phyloP scores from a whole-genome alignment of 2,888 invertebrate genomes.

The Harpagoxenus sublaevis region DNA sequence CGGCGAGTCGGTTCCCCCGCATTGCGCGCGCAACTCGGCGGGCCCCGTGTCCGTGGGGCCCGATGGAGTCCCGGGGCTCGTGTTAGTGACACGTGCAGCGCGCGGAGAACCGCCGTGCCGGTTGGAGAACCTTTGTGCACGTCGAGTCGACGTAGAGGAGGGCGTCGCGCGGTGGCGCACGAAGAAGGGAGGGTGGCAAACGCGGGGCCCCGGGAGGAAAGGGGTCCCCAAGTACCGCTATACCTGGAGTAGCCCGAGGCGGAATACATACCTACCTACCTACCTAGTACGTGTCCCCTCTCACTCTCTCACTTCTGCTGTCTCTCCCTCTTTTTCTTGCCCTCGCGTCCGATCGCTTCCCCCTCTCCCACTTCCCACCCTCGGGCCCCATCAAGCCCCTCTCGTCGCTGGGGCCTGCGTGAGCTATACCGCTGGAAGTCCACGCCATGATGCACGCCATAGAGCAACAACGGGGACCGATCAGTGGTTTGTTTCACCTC shows the following conservation, averaged over 20 bases:
- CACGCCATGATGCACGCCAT: slow-evolving; percentile 79
- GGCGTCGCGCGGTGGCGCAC: slow-evolving; percentile 33
- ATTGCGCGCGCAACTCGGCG: background rate
- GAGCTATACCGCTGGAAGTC: slow-evolving; percentile 73
- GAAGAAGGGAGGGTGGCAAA: slow-evolving; percentile 50
- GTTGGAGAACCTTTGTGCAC: slow-evolving; percentile 51
- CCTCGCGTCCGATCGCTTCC: slow-evolving; percentile 49
- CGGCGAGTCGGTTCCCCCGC: slow-evolving; percentile 33
- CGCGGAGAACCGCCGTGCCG: slow-evolving; percentile 44
- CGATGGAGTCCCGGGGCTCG: slow-evolving; percentile 35
- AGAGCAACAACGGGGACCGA: slow-evolving; percentile 75
- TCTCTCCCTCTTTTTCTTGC: slow-evolving; percentile 19
- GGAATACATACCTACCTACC: slow-evolving; percentile 85
- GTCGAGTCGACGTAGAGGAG: slow-evolving; percentile 30
- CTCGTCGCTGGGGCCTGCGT: slow-evolving; percentile 40
- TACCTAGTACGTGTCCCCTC: slow-evolving; percentile 80
- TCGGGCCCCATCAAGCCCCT: background rate
- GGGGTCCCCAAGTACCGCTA: slow-evolving; percentile 84
- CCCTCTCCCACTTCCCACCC: slow-evolving; percentile 61
- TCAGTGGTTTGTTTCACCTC: slow-evolving; percentile 73
- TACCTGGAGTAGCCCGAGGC: slow-evolving; percentile 83
- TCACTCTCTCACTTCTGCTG: slow-evolving; percentile 54
- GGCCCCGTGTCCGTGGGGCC: slow-evolving; percentile 16
- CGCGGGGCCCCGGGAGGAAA: slow-evolving; percentile 59
- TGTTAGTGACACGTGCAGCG: slow-evolving; percentile 67